Percentiles rank a stretch among this genome's conserved stretches.
Evolutionary conservation across 92 coral and sea anemone species (phyloP).

Genomic region (Paragorgia papillata): DNA sequence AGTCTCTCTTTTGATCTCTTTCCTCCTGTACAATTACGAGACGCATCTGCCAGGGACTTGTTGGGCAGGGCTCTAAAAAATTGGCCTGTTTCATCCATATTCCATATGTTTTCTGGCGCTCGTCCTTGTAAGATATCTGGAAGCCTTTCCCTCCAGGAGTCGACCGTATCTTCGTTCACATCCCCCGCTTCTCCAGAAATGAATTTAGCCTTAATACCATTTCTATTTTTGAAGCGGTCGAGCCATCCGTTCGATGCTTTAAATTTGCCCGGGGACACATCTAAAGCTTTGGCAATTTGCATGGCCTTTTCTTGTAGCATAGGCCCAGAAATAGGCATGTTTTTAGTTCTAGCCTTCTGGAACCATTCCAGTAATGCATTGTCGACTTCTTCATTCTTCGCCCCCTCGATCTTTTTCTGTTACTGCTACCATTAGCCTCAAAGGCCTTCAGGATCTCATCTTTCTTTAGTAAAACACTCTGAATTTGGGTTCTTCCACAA

Average conservation of each 20-base stretch:
- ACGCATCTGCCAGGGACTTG: slow-evolving; percentile 54
- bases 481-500: slow-evolving; percentile 33
- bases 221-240: slow-evolving; percentile 52
- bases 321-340: slow-evolving; percentile 41
- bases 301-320: slow-evolving; percentile 54
- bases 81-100: slow-evolving; percentile 60
- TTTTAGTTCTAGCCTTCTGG: slow-evolving; percentile 25
- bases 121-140: slow-evolving; percentile 46
- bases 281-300: slow-evolving; percentile 52
- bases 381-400: slow-evolving; percentile 42
- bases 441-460: slow-evolving; percentile 42
- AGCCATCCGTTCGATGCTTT: slow-evolving; percentile 60
- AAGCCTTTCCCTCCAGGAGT: slow-evolving; percentile 58
- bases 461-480: slow-evolving; percentile 50
- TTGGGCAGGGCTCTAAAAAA: slow-evolving; percentile 59
- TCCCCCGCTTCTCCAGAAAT: slow-evolving; percentile 53
- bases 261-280: slow-evolving; percentile 46
- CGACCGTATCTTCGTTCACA: slow-evolving; percentile 52
- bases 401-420: slow-evolving; percentile 38
- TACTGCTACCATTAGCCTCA: slow-evolving; percentile 42
- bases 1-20: slow-evolving; percentile 58
- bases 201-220: slow-evolving; percentile 51
- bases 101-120: slow-evolving; percentile 52
- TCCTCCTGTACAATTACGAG: slow-evolving; percentile 54
- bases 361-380: slow-evolving; percentile 46